Evolutionary conservation across 2,113 vertebrate genomes (phyloP), one percentile per base, ranked within the genome.

Genomic region (Epinephelus cyanopodus): DNA sequence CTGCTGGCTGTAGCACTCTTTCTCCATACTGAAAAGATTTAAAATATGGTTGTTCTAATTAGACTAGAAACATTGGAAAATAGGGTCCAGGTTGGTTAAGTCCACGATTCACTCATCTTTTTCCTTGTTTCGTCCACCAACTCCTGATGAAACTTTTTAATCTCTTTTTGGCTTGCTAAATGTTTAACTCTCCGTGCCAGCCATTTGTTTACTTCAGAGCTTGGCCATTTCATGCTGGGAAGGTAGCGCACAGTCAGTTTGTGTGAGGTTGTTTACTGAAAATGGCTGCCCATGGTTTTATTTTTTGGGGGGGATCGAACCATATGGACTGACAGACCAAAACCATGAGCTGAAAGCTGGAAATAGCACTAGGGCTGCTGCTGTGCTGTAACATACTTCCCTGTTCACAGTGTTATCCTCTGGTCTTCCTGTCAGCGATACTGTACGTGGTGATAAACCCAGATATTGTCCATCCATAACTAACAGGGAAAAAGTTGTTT

Each of bases 251-350:
- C 27, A 33, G 39, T 85, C 45, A 27, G 39, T 45, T 70, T 58
- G n/a, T 71, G 61, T n/a, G 39, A 79, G 42, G 1, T 23, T 74
- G 12, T 57, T 66, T 79, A 67, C 48, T 83, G 56, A 71, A 84
- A 85, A 82, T 60, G 29, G 29, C 42, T 50, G 21, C 71, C 42
- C 21, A 8, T 45, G 6, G 19, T 68, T 81, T 56, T 52, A 25
- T 68, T 50, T 77, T 77, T 11, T 2, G 54, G 5, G 3, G 53
- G 3, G 3, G 53, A 70, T 39, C 84, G 50, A 63, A 77, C 54
- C 67, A 25, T 77, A 84, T 83, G 53, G 54, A 57, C 52, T 25
- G 29, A 50, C 39, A 75, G 71, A 69, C 37, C 63, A 45, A 64
- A 82, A 84, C n/a, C 84, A 82, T 58, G 11, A 53, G 48, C 12